These are phyloP conservation scores for Pipistrellus kuhlii DNA, from an alignment of 2,797 vertebrate genomes.

Conservation along the genomic window DNA sequence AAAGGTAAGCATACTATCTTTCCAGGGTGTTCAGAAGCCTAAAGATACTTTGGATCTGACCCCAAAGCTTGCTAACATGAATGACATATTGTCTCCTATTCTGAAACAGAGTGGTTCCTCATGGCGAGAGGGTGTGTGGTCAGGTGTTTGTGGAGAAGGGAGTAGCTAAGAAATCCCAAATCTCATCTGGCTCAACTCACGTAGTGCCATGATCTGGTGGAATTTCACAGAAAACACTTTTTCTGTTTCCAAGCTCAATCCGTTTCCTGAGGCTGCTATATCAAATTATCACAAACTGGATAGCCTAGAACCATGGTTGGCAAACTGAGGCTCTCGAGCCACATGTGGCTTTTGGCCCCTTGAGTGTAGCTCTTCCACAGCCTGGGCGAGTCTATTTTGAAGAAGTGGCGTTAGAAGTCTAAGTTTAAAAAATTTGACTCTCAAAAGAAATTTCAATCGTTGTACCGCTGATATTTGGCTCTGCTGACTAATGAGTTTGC, in stretches of 20 bases:
- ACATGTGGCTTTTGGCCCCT: no score
- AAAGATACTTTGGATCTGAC: not conserved
- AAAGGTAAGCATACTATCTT: slow-evolving; percentile 23
- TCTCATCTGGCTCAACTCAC: not conserved
- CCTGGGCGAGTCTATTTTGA: no score
- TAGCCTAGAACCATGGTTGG: not conserved
- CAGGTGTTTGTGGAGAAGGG: slow-evolving; percentile 34
- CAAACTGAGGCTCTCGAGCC: no score
- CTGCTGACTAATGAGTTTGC: no score
- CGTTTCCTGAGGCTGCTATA: not conserved
- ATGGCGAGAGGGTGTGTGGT: not conserved
- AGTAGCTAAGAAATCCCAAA: slow-evolving; percentile 64
- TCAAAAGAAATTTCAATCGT: no score
- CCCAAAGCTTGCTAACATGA: not conserved
- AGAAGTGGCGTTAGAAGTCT: no score
- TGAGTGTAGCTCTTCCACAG: no score
- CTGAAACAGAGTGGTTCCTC: slow-evolving; percentile 25
- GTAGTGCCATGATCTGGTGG: slow-evolving; percentile 28
- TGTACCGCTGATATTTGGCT: no score
- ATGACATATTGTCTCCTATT: not conserved
- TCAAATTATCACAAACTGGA: slow-evolving; percentile 16
- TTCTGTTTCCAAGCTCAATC: slow-evolving; percentile 39
- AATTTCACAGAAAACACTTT: slow-evolving; percentile 56
- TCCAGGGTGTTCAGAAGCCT: not conserved
- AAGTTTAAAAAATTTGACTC: no score